Base-by-base conservation (phyloP, 1,140 invertebrate species). In the Cataglyphis hispanica region DNA sequence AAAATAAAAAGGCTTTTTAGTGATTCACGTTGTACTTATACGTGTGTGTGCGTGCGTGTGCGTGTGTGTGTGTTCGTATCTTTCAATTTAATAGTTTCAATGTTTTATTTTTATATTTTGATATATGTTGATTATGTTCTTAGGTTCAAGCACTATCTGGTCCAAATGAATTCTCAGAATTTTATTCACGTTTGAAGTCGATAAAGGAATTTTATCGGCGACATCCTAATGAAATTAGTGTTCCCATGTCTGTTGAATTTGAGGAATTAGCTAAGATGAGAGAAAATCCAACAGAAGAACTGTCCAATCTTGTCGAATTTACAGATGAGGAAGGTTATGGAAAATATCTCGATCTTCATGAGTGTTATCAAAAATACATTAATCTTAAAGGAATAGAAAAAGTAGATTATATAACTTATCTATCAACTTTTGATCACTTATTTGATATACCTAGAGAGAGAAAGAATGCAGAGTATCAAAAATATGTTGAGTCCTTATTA, bases 291-390 rank as follows among this genome's bases (percentile, higher is more conserved):
- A 96, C 97, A 5, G 98, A 99, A 93, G 98, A 98, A 94, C 87
- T 95, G 90, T 90, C 93, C 96, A 97, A 98, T 93, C 96, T 99
- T 87, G 98, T 99, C 3, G 98, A 99, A 89, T 99, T 99, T 93
- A 99, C 98, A n/a, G 99, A 99, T 95, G 99, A 99, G 95, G 99
- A 99, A 96, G 99, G 99, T 16, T 99, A 99, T 96, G 99, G 99
- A 19, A 99, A 99, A 94, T 99, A 99, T 95, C 96, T 99, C 37
- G 99, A 99, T 96, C 96, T 99, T n/a, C 99, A 99, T 94, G 98
- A 99, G 94, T 98, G 98, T 92, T 99, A 98, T 95, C 98, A 98
- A 91, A 98, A 98, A 91, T 99, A 98, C 92, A 97, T 99, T 6
- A 99, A 99, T 94, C 95, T 99, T 16, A 99, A 99, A 95, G 99